A percentile compares a stretch with the other conserved stretches of the same genome.
Evolutionary conservation across 2,888 invertebrate genomes (phyloP).

Genomic region (Harpalus rufipes): DNA sequence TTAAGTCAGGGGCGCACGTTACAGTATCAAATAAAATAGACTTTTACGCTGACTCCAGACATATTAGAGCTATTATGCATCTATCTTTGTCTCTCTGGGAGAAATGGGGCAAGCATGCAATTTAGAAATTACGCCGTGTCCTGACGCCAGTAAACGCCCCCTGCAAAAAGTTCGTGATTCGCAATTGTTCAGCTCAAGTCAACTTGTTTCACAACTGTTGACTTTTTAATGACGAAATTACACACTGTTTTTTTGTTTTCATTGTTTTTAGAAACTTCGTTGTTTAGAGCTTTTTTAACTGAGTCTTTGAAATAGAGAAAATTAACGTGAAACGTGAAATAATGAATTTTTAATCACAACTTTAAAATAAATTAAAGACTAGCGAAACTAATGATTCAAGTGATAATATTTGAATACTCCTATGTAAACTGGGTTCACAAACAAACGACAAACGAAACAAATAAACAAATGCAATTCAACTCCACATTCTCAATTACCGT

Average conservation of each 20-base stretch:
- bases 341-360: slow-evolving; percentile 45
- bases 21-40: too few species aligned
- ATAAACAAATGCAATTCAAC: slow-evolving; percentile 45
- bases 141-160: not conserved
- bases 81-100: not conserved
- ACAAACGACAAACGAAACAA: not conserved
- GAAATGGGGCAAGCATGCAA: slow-evolving; percentile 41
- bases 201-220: slow-evolving; percentile 51
- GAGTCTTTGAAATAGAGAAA: slow-evolving; percentile 3
- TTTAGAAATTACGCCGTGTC: slow-evolving; percentile 37
- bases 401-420: not conserved
- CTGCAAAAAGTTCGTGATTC: slow-evolving; percentile 51
- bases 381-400: not conserved
- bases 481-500: slow-evolving; percentile 50
- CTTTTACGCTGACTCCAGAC: too few species aligned
- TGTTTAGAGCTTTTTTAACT: slow-evolving; percentile 25
- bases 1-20: too few species aligned
- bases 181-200: slow-evolving; percentile 48
- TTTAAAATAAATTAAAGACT: not conserved
- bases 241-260: slow-evolving; percentile 32
- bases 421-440: not conserved
- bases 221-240: slow-evolving; percentile 57
- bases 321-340: not conserved
- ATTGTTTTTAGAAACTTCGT: slow-evolving; percentile 47
- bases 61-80: too few species aligned